A percentile compares a stretch with the other conserved stretches of the same genome.
phyloP scores from a whole-genome alignment of 1,140 invertebrate species.

The Coelopa frigida region DNA sequence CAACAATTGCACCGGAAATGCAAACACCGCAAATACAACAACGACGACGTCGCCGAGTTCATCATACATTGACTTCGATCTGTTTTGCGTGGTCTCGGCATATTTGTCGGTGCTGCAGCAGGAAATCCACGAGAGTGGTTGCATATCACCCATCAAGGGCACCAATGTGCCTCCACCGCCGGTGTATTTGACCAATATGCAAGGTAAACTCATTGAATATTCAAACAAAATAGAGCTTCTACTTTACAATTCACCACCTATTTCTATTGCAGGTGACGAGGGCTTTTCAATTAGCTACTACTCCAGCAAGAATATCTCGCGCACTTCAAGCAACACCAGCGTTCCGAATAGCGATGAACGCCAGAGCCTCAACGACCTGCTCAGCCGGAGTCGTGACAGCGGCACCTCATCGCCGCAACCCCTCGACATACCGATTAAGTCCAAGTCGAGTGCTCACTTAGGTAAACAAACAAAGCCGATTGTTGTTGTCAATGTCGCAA shows the following conservation, averaged over 20 bases:
- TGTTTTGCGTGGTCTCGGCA: slow-evolving; percentile 42
- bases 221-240: background rate
- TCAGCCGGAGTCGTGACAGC: slow-evolving; percentile 37
- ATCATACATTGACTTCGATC: slow-evolving; percentile 41
- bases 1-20: slow-evolving; percentile 2
- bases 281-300: slow-evolving; percentile 27
- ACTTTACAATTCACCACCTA: background rate
- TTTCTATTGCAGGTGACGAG: slow-evolving; percentile 10
- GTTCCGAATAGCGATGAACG: slow-evolving; percentile 37
- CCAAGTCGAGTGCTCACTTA: slow-evolving; percentile 15
- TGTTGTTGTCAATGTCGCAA: slow-evolving; percentile 37
- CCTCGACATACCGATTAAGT: slow-evolving; percentile 6
- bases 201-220: slow-evolving; percentile 10
- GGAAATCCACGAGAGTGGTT: slow-evolving; percentile 43
- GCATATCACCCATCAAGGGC: slow-evolving; percentile 44
- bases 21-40: slow-evolving; percentile 3
- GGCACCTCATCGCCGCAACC: slow-evolving; percentile 44
- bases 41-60: slow-evolving; percentile 16
- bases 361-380: slow-evolving; percentile 23
- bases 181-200: slow-evolving; percentile 39
- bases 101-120: slow-evolving; percentile 43
- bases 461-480: slow-evolving; percentile 24
- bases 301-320: slow-evolving; percentile 39
- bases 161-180: slow-evolving; percentile 44
- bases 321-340: slow-evolving; percentile 41